These are phyloP conservation scores for Electrophaes corylata DNA, from an alignment of 2,888 invertebrate genomes.

Conservation along the genomic window DNA sequence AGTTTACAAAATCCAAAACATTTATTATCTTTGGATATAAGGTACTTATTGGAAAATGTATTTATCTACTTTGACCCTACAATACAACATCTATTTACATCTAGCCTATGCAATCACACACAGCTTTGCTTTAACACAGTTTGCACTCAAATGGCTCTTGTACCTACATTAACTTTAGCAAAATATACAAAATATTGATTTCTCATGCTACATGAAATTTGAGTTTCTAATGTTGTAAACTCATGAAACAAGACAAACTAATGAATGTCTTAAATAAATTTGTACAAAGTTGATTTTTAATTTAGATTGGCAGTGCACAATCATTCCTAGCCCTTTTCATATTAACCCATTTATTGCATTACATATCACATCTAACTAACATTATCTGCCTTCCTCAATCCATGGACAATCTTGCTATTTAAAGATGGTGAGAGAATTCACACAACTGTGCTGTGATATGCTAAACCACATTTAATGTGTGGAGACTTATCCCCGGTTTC, in stretches of 20 bases:
- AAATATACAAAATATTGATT: slow-evolving; percentile 37
- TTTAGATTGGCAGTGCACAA: slow-evolving; percentile 13
- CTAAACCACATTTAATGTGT: no score
- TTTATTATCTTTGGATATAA: slow-evolving; percentile 63
- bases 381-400: slow-evolving; percentile 2
- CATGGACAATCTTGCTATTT: background rate
- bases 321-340: background rate
- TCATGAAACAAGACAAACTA: background rate
- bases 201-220: slow-evolving; percentile 16
- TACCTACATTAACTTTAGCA: slow-evolving; percentile 43
- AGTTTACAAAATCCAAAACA: slow-evolving; percentile 52
- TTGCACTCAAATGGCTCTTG: slow-evolving; percentile 38
- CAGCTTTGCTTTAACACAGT: slow-evolving; percentile 49
- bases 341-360: slow-evolving; percentile 21
- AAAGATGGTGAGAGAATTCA: background rate
- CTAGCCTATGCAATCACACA: slow-evolving; percentile 47
- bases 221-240: slow-evolving; percentile 5
- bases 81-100: slow-evolving; percentile 51
- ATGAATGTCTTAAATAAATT: background rate
- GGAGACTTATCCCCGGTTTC: no score
- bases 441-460: no score
- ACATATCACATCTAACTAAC: slow-evolving; percentile 18
- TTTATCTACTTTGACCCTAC: slow-evolving; percentile 46
- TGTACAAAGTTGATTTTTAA: background rate
- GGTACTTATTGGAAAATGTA: slow-evolving; percentile 48